Conservation (phyloP, 2,113 vertebrate species). For the Xiphophorus hellerii region DNA sequence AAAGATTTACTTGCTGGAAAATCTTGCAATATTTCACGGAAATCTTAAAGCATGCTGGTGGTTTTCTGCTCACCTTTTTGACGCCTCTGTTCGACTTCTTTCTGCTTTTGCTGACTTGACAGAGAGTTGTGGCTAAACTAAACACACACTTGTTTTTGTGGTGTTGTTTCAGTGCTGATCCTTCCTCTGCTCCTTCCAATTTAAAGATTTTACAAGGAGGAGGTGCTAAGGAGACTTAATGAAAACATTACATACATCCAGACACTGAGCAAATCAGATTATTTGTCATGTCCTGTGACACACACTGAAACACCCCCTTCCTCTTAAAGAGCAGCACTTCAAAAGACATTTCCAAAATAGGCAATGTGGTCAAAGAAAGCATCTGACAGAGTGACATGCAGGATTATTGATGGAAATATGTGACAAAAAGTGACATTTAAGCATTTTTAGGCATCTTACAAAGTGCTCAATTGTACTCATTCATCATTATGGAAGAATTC, state of each 20-base stretch:
- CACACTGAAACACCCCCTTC: neutral
- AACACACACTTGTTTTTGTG: neutral
- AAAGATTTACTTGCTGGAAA: neutral
- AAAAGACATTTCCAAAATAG: conserved; percentile 36
- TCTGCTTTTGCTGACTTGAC: neutral
- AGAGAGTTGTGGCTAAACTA: conserved; percentile 8
- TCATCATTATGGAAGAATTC: neutral
- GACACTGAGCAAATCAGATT: conserved; percentile 2
- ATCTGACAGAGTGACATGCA: neutral
- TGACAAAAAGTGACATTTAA: neutral
- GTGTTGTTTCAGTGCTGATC: conserved; percentile 18
- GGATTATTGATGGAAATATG: neutral
- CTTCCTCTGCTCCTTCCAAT: conserved; percentile 1
- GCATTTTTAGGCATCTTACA: neutral
- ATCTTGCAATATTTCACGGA: neutral
- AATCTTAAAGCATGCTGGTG: neutral
- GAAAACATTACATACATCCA: conserved; percentile 5
- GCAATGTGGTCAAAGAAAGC: conserved; percentile 9
- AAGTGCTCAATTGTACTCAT: neutral
- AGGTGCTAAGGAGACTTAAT: conserved; percentile 16
- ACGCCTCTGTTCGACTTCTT: conserved; percentile 1
- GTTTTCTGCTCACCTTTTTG: conserved; percentile 51
- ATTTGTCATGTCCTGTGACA: conserved; percentile 59
- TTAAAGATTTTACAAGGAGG: conserved; percentile 47
- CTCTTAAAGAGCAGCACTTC: neutral